A percentile compares a stretch with the other conserved stretches of the same genome.
Conservation (phyloP, 2,888 invertebrate species). For the Brenthis daphne region DNA sequence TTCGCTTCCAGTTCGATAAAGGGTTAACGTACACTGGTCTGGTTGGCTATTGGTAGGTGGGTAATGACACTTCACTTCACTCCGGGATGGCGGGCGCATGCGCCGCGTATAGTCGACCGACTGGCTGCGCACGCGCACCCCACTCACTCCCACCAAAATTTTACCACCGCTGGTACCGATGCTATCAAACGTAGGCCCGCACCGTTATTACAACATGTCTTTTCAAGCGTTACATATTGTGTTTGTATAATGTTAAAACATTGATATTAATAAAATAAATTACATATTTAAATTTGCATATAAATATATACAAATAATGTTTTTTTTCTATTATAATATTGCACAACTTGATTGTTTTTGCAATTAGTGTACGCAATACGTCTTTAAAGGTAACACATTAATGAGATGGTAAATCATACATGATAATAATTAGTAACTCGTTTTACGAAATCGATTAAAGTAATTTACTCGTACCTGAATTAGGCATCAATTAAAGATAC, state of each 20-base stretch:
- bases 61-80: conserved; percentile 55
- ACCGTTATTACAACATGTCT: conserved; percentile 9
- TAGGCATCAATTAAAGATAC: not conserved
- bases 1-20: conserved; percentile 42
- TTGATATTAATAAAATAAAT: too few species aligned
- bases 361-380: too few species aligned
- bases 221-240: not conserved
- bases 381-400: too few species aligned
- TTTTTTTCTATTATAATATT: too few species aligned
- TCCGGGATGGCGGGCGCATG: conserved; percentile 62
- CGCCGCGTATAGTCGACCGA: conserved; percentile 69
- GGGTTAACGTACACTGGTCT: conserved; percentile 66
- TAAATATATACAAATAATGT: too few species aligned
- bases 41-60: conserved; percentile 24
- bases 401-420: not conserved
- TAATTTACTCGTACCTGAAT: not conserved
- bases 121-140: conserved; percentile 78
- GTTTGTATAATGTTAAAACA: too few species aligned
- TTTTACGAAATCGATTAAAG: conserved; percentile 2
- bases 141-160: conserved; percentile 80
- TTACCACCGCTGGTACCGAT: conserved; percentile 69
- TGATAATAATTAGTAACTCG: not conserved
- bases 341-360: too few species aligned
- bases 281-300: too few species aligned
- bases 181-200: conserved; percentile 42